A percentile compares a stretch with the other conserved stretches of the same genome.
Evolutionary conservation across 2,113 vertebrate genomes (phyloP).

Genomic region (Formicarius rufipectus): DNA sequence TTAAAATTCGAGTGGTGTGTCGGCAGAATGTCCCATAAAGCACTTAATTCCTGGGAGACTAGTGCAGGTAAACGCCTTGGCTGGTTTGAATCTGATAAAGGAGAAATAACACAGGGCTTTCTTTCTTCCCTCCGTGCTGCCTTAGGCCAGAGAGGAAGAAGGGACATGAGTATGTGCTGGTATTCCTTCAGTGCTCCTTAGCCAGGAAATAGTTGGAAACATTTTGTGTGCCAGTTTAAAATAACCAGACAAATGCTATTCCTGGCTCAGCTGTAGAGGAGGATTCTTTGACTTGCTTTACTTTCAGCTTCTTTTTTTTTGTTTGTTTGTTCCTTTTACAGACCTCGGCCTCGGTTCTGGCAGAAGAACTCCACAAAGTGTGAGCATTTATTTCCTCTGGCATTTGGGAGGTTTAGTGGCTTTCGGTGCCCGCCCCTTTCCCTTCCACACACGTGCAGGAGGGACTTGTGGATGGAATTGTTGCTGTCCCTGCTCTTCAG

Average conservation of each 20-base stretch:
- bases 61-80: fast-evolving
- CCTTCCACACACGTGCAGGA: fast-evolving
- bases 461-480: background rate
- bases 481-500: background rate
- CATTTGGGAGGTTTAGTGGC: background rate
- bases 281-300: conserved; percentile 18
- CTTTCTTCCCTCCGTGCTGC: background rate
- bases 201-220: background rate
- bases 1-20: background rate
- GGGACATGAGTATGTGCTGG: background rate
- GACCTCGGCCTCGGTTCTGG: conserved; percentile 84
- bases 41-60: background rate
- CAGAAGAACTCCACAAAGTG: conserved; percentile 97
- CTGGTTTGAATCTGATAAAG: background rate
- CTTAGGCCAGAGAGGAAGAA: background rate
- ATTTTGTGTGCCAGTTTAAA: background rate
- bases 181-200: background rate
- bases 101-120: background rate
- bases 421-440: background rate
- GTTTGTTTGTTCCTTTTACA: conserved; percentile 21
- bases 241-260: background rate
- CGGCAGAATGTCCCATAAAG: background rate
- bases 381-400: conserved; percentile 75
- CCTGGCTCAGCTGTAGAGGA: background rate
- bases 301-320: conserved; percentile 12